A percentile compares a stretch with the other conserved stretches of the same genome.
These are phyloP conservation scores for Chironomus riparius DNA, from an alignment of 2,888 invertebrate genomes.

Conservation along the genomic window DNA sequence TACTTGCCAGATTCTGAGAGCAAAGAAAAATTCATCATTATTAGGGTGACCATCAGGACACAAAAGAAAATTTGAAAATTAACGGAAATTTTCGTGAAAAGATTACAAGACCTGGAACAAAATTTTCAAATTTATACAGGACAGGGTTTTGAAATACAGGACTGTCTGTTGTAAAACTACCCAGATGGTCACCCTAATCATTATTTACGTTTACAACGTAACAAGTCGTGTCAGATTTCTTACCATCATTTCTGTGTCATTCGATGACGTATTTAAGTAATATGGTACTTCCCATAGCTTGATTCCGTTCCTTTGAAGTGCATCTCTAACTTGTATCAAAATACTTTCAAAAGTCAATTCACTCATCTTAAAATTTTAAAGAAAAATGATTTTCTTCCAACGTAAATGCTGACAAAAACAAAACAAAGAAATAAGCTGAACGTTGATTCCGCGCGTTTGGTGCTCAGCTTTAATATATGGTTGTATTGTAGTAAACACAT, in stretches of 20 bases:
- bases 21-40: conserved; percentile 1
- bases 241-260: conserved; percentile 41
- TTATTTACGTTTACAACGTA: background rate
- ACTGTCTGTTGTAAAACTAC: no score
- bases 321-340: conserved; percentile 55
- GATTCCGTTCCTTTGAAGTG: conserved; percentile 56
- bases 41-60: no score
- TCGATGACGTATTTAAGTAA: conserved; percentile 45
- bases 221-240: conserved; percentile 12
- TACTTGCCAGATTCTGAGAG: conserved; percentile 52
- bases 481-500: no score
- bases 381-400: background rate
- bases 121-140: no score
- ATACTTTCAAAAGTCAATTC: conserved; percentile 46
- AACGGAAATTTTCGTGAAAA: no score
- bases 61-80: no score
- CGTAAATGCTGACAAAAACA: background rate
- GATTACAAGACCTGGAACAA: no score
- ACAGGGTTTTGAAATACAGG: no score
- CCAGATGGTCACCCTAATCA: no score
- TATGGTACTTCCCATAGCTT: conserved; percentile 72
- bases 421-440: background rate
- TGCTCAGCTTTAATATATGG: no score
- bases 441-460: no score
- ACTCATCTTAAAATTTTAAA: background rate